phyloP scores from a whole-genome alignment of 2,888 invertebrate genomes.

The Calephelis perditalis region DNA sequence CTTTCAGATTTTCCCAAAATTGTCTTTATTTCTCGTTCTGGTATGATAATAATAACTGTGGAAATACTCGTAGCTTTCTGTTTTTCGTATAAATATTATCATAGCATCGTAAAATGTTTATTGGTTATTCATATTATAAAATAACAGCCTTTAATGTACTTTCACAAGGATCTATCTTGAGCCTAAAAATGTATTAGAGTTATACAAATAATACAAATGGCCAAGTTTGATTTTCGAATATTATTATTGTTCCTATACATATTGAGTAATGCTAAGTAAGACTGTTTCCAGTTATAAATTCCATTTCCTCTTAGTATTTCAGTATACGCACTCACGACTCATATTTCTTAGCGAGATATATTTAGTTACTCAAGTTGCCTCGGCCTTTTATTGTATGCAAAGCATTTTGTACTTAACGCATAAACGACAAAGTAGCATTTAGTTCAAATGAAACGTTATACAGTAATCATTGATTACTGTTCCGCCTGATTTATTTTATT shows the following conservation, averaged over 20 bases:
- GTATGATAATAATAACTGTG: too few relatives aligned
- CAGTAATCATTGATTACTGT: constrained; percentile 4
- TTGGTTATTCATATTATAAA: too few relatives aligned
- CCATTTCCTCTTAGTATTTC: constrained; percentile 20
- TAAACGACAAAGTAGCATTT: not conserved
- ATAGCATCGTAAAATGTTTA: too few relatives aligned
- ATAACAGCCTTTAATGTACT: not conserved
- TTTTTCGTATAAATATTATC: too few relatives aligned
- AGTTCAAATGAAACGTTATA: not conserved
- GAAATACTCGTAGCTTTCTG: too few relatives aligned
- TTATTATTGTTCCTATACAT: not conserved
- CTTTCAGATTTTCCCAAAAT: too few relatives aligned
- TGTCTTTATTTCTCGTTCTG: too few relatives aligned
- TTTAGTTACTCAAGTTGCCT: constrained; percentile 18
- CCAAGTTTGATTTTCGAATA: constrained; percentile 8
- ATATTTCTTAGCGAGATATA: constrained; percentile 19
- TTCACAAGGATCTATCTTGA: not conserved
- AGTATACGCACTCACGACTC: constrained; percentile 9
- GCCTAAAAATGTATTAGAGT: not conserved
- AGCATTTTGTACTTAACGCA: constrained; percentile 1
- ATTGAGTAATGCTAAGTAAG: not conserved
- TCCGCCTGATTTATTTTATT: constrained; percentile 8
- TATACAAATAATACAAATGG: not conserved
- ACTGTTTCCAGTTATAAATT: constrained; percentile 19
- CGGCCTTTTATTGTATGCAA: not conserved